Percentiles rank a stretch among this genome's conserved stretches.
These are phyloP conservation scores for Caerostris extrusa DNA, from an alignment of 1,140 invertebrate genomes.

Conservation along the genomic window DNA sequence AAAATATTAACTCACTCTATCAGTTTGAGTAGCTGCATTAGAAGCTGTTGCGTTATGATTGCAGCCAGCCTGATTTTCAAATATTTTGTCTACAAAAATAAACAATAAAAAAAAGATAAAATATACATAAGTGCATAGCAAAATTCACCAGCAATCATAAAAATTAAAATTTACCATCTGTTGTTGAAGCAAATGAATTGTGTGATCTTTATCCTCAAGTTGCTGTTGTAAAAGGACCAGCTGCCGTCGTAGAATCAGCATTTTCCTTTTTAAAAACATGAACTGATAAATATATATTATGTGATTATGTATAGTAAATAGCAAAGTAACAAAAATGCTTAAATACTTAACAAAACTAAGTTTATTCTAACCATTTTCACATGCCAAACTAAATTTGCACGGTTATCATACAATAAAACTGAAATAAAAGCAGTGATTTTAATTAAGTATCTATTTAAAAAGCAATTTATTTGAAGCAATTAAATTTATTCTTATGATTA, in stretches of 20 bases:
- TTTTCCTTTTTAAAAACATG: conserved; percentile 83
- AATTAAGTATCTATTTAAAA: no score
- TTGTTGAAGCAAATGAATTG: conserved; percentile 86
- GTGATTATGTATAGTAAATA: background rate
- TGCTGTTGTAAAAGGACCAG: conserved; percentile 83
- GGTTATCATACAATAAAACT: no score
- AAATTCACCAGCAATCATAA: background rate
- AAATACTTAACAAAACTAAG: background rate
- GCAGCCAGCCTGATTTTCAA: conserved; percentile 71
- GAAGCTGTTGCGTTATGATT: conserved; percentile 81
- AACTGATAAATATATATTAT: background rate
- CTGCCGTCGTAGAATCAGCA: conserved; percentile 87
- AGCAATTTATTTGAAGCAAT: no score
- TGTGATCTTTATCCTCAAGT: conserved; percentile 87
- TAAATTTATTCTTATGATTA: background rate
- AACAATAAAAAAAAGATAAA: background rate
- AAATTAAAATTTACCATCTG: conserved; percentile 81
- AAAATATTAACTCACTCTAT: conserved; percentile 79
- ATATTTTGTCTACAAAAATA: conserved; percentile 76
- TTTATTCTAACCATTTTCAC: background rate
- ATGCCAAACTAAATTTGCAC: background rate
- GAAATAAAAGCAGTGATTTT: no score
- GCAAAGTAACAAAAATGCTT: background rate
- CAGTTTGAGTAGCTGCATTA: conserved; percentile 88
- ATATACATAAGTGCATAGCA: background rate